Evolutionary conservation across 2,888 invertebrate genomes (phyloP).

Genomic region (Holacanthella duospinosa): DNA sequence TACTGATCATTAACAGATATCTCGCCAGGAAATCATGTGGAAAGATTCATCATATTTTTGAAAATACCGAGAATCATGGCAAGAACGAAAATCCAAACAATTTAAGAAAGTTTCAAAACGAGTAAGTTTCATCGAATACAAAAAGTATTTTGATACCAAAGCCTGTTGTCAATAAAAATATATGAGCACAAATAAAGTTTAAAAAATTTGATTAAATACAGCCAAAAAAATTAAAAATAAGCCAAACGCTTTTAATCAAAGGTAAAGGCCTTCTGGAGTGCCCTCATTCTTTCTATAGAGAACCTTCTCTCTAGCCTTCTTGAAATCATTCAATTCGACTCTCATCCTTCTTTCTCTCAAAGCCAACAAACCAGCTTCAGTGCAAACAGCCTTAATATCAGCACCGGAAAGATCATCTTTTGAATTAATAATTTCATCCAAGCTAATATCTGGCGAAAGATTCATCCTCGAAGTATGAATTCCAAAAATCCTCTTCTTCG

Average conservation of each 20-base stretch:
- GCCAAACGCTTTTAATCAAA: slow-evolving; percentile 57
- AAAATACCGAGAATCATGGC: too few relatives aligned
- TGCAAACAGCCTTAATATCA: slow-evolving; percentile 98
- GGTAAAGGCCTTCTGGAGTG: slow-evolving; percentile 95
- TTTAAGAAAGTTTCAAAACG: too few relatives aligned
- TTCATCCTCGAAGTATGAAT: slow-evolving; percentile 97
- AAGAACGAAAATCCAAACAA: too few relatives aligned
- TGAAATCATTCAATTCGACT: slow-evolving; percentile 98
- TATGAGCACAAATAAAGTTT: too few relatives aligned
- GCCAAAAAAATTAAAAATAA: too few relatives aligned
- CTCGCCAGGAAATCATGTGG: too few relatives aligned
- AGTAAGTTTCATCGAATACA: too few relatives aligned
- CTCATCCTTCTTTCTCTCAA: slow-evolving; percentile 96
- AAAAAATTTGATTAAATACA: too few relatives aligned
- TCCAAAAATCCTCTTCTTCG: slow-evolving; percentile 91
- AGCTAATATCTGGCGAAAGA: slow-evolving; percentile 93
- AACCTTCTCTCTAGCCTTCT: slow-evolving; percentile 98
- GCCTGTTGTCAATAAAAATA: too few relatives aligned
- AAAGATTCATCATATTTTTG: too few relatives aligned
- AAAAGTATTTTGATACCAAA: too few relatives aligned
- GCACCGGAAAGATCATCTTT: slow-evolving; percentile 98
- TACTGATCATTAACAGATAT: too few relatives aligned
- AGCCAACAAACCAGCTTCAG: slow-evolving; percentile 97
- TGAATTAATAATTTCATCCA: slow-evolving; percentile 96
- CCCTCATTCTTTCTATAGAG: slow-evolving; percentile 98